Percentiles rank a stretch among this genome's conserved stretches.
Evolutionary conservation across 2,797 vertebrate species (phyloP).

Genomic region (Atherinosoma microstoma): DNA sequence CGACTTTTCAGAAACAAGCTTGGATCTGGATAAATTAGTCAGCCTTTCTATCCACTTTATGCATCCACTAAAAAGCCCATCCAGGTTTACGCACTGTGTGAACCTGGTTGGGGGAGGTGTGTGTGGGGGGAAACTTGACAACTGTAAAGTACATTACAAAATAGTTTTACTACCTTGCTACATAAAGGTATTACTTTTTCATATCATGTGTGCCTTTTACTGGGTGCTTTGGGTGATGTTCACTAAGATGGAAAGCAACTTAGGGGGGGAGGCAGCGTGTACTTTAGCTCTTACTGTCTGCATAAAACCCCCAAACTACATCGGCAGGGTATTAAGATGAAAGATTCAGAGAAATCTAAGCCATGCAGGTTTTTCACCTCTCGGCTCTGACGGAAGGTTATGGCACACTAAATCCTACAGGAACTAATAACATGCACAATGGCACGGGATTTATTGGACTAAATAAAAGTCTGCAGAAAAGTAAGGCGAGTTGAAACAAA

Average conservation of each 20-base stretch:
- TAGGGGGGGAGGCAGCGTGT: not conserved
- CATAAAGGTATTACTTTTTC: slow-evolving; percentile 27
- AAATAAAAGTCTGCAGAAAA: not conserved
- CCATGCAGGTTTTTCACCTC: slow-evolving; percentile 10
- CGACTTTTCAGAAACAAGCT: not conserved
- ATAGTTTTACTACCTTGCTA: slow-evolving; percentile 2
- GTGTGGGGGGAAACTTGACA: slow-evolving; percentile 9
- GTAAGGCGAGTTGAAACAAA: slow-evolving; percentile 20
- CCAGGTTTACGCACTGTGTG: not conserved
- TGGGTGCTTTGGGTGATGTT: slow-evolving; percentile 8
- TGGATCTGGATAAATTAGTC: not conserved
- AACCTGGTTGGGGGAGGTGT: not conserved
- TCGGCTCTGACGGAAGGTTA: slow-evolving; percentile 5
- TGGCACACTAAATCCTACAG: not conserved
- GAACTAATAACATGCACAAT: not conserved
- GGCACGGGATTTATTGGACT: slow-evolving; percentile 11
- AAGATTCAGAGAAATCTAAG: slow-evolving; percentile 4
- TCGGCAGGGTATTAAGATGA: not conserved
- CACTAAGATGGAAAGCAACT: slow-evolving; percentile 9
- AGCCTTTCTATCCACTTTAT: not conserved
- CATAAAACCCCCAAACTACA: not conserved
- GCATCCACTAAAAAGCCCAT: not conserved
- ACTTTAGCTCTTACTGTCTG: not conserved
- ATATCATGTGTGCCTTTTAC: not conserved
- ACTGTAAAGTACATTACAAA: slow-evolving; percentile 9